Conservation (phyloP, 2,888 invertebrate species). For the Allacma fusca region DNA sequence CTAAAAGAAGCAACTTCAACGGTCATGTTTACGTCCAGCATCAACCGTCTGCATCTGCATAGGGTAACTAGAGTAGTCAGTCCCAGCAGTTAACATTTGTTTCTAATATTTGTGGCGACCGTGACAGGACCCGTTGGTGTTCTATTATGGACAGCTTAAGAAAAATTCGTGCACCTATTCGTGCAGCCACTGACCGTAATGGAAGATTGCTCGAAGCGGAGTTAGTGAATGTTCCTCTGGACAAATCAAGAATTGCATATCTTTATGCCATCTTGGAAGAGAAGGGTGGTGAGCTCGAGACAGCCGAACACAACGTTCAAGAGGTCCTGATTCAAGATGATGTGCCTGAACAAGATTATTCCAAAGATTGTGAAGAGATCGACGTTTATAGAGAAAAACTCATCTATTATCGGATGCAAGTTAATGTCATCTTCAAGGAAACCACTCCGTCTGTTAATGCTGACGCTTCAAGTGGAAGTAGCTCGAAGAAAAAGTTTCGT, state of each 20-base stretch:
- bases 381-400: not conserved
- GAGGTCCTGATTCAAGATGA: not conserved
- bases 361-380: not conserved
- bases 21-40: too few relatives aligned
- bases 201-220: not conserved
- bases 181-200: not conserved
- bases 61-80: too few relatives aligned
- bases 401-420: not conserved
- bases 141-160: not conserved
- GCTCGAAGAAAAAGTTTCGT: conserved; percentile 43
- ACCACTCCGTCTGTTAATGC: not conserved
- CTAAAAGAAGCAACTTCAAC: too few relatives aligned
- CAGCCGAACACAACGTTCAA: not conserved
- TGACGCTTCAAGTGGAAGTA: not conserved
- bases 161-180: not conserved
- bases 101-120: too few relatives aligned
- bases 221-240: not conserved
- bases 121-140: too few relatives aligned
- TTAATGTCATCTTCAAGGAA: not conserved
- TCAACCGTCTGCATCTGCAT: too few relatives aligned
- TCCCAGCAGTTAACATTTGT: too few relatives aligned
- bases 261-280: not conserved
- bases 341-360: not conserved
- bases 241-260: not conserved
- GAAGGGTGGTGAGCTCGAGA: too few relatives aligned